Evolutionary conservation across 2,797 vertebrate genomes (phyloP).

Genomic region (Oreortyx pictus): DNA sequence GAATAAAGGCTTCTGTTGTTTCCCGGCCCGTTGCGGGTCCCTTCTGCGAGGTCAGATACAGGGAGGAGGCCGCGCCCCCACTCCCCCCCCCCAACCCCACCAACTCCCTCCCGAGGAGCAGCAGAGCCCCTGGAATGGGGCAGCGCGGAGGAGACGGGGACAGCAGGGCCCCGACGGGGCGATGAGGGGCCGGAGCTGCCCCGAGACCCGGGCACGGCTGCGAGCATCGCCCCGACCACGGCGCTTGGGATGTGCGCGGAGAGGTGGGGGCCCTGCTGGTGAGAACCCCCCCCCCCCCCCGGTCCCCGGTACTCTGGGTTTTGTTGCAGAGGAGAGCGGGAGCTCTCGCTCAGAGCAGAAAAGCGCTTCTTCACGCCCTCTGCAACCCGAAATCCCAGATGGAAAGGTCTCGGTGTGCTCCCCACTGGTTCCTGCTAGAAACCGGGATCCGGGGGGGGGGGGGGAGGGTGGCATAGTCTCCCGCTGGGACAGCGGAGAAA

Average conservation of each 20-base stretch:
- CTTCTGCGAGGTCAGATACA: background rate
- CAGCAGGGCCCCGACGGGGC: background rate
- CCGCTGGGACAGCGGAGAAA: background rate
- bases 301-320: rapidly evolving
- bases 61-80: background rate
- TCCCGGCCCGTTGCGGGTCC: background rate
- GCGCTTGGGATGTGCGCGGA: background rate
- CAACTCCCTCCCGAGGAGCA: rapidly evolving
- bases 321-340: background rate
- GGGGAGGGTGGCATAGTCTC: background rate
- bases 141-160: background rate
- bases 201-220: background rate
- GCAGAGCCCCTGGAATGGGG: background rate
- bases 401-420: background rate
- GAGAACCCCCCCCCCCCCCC: too few species aligned
- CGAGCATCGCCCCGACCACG: background rate
- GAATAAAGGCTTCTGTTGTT: background rate
- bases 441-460: background rate
- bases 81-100: too few species aligned
- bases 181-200: background rate
- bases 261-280: background rate
- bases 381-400: background rate
- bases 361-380: background rate
- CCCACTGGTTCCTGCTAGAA: background rate
- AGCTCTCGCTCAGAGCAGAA: background rate